These are phyloP conservation scores for Xyrichtys novacula DNA, from an alignment of 2,797 vertebrate genomes.

Conservation along the genomic window DNA sequence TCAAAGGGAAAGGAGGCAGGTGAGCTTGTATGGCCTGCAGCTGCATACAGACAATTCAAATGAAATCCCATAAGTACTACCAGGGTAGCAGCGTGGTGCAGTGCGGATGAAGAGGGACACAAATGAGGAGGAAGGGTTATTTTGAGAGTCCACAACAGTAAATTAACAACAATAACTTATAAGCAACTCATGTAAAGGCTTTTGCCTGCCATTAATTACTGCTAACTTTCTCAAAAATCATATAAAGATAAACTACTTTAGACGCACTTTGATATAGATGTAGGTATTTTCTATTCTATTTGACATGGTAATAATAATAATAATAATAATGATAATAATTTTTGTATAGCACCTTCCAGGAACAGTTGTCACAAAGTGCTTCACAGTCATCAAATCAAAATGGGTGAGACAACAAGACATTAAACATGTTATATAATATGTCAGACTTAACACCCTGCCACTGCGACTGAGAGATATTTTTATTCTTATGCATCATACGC, in stretches of 20 bases:
- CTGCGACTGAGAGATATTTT: no score
- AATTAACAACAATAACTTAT: conserved; percentile 17
- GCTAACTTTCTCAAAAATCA: conserved; percentile 2
- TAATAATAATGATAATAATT: no score
- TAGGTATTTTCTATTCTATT: no score
- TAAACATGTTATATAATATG: no score
- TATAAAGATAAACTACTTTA: conserved; percentile 4
- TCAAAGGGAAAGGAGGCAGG: conserved; percentile 84
- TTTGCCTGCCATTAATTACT: background rate
- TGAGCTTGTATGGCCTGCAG: conserved; percentile 82
- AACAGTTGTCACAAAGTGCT: no score
- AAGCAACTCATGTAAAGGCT: background rate
- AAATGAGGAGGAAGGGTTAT: conserved; percentile 13
- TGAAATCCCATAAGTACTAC: conserved; percentile 72
- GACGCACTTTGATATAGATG: no score
- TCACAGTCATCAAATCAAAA: no score
- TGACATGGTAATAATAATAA: no score
- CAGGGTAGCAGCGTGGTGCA: conserved; percentile 38
- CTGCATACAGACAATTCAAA: conserved; percentile 80
- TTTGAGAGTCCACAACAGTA: conserved; percentile 9
- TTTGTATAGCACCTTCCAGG: no score
- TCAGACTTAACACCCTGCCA: no score
- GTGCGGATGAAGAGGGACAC: background rate
- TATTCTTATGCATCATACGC: no score
- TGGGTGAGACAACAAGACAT: no score